Base-by-base conservation (phyloP, 2,888 invertebrate species). In the Agriopis leucophaearia region DNA sequence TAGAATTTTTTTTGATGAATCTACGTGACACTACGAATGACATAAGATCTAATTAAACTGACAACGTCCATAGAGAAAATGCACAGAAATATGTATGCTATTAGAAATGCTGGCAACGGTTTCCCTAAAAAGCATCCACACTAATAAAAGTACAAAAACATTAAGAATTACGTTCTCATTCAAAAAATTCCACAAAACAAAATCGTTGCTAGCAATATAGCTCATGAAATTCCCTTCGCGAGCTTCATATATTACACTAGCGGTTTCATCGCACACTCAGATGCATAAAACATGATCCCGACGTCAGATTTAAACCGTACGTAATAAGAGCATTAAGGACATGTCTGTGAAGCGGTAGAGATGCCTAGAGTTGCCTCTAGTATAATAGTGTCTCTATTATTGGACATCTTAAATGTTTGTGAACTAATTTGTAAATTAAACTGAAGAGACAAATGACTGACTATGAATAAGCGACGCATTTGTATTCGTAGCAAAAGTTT, bases 221-320 rank as follows among this genome's bases (percentile, higher is more conserved):
- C 88, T 89, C 86, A 86, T 86, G 84, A 89, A 89, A 90, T 89
- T 87, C 88, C 86, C 84, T 88, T 86, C 85, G 82, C 81, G 86
- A 81, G 84, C 85, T 88, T 89, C 88, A 88, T 90, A 89, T 88
- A 89, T 91, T 88, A 89, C 87, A 85, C 84, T 85, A 81, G 89
- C 87, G 88, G 91, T 91, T 89, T 89, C 91, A 88, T 88, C 91
- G 91, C 88, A 85, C 87, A 88, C 89, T 88, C 83, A 87, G 88
- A 93, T 93, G 92, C 92, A 93, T 93, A 92, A 93, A 91, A 92
- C 93, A 92, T 93, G 93, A 92, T 89, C 88, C 87, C 83, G 78
- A 82, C 91, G 90, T 92, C 91, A 91, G 93, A 92, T 92, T 92
- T 92, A 92, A 93, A 91, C 91, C 89, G 88, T 86, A 87, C 85